phyloP scores from a whole-genome alignment of 2,888 invertebrate species.

The Xestia xanthographa region DNA sequence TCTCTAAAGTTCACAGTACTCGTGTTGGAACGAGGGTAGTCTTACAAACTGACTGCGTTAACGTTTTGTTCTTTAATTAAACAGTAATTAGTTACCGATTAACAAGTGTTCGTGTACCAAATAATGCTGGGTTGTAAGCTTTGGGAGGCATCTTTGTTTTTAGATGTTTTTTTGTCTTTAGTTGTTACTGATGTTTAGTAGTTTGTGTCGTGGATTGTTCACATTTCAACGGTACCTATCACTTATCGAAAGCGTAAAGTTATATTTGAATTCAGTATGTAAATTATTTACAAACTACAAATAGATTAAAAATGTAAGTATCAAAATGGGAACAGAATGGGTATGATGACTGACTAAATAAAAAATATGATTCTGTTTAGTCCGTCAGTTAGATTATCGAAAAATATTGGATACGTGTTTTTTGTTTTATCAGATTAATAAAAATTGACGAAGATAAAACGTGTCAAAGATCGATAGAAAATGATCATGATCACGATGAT shows the following conservation, averaged over 20 bases:
- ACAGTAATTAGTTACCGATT: slow-evolving; percentile 82
- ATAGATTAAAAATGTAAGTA: too few species aligned
- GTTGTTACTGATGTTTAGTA: not conserved
- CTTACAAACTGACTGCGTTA: slow-evolving; percentile 63
- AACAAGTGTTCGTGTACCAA: slow-evolving; percentile 72
- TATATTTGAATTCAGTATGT: too few species aligned
- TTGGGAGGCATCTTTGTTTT: slow-evolving; percentile 7
- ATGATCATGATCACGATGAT: too few species aligned
- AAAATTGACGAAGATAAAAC: too few species aligned
- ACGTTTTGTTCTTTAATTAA: slow-evolving; percentile 81
- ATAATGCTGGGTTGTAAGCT: slow-evolving; percentile 61
- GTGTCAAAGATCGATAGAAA: too few species aligned
- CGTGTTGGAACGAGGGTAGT: slow-evolving; percentile 43
- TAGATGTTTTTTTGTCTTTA: slow-evolving; percentile 13
- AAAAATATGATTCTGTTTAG: too few species aligned
- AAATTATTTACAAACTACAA: too few species aligned
- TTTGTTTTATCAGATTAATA: too few species aligned
- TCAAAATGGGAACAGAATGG: too few species aligned
- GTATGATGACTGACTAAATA: too few species aligned
- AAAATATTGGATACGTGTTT: too few species aligned
- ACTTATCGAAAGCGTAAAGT: not conserved
- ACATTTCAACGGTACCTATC: not conserved
- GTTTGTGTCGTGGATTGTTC: not conserved
- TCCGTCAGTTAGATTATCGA: too few species aligned
- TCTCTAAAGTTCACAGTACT: slow-evolving; percentile 52